These are phyloP conservation scores for Agapetus fuscipes DNA, from an alignment of 2,888 invertebrate genomes.

Conservation along the genomic window DNA sequence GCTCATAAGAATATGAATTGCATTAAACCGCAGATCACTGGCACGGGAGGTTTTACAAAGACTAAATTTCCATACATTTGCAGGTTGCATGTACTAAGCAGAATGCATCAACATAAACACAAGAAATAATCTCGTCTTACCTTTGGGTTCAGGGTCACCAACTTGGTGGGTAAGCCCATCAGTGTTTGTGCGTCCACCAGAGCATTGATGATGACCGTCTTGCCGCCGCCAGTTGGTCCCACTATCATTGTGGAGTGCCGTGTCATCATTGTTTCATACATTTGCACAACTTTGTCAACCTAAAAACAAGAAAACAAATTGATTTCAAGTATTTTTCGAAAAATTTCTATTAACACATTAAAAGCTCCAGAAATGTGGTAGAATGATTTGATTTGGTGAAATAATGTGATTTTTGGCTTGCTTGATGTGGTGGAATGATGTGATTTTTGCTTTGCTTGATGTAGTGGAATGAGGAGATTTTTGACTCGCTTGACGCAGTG, in stretches of 20 bases:
- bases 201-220: slow-evolving; percentile 73
- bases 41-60: too few relatives aligned
- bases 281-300: slow-evolving; percentile 81
- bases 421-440: background rate
- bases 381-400: background rate
- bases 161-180: slow-evolving; percentile 69
- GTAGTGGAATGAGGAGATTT: slow-evolving; percentile 56
- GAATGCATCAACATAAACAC: too few relatives aligned
- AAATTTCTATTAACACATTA: background rate
- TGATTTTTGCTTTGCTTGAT: slow-evolving; percentile 56
- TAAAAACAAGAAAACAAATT: slow-evolving; percentile 27
- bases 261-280: slow-evolving; percentile 94
- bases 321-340: background rate
- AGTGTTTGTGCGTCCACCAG: slow-evolving; percentile 69
- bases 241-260: slow-evolving; percentile 87
- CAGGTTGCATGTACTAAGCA: too few relatives aligned
- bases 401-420: too few relatives aligned
- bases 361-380: too few relatives aligned
- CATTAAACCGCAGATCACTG: too few relatives aligned
- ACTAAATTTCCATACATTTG: too few relatives aligned
- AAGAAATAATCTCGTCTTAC: too few relatives aligned
- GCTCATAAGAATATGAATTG: too few relatives aligned
- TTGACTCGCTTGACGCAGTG: slow-evolving; percentile 34
- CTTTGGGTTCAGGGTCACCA: slow-evolving; percentile 79
- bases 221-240: slow-evolving; percentile 89